A percentile compares a stretch with the other conserved stretches of the same genome.
Evolutionary conservation across 1,140 invertebrate species (phyloP).

Genomic region (Chrysomallon squamiferum): DNA sequence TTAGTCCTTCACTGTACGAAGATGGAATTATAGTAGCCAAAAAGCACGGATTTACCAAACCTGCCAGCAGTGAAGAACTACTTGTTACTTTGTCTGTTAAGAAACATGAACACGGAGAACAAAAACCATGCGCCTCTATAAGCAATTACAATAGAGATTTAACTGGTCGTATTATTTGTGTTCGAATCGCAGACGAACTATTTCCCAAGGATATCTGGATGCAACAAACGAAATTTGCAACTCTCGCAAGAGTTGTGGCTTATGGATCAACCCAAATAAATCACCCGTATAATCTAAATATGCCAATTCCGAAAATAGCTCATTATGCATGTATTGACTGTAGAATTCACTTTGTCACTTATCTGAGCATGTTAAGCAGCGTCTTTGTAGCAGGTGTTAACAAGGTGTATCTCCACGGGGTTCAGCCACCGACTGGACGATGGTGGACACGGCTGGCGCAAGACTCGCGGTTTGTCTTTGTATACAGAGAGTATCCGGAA

Average conservation of each 20-base stretch:
- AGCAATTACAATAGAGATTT: slow-evolving; percentile 20
- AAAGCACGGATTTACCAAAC: slow-evolving; percentile 23
- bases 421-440: slow-evolving; percentile 23
- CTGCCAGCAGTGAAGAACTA: slow-evolving; percentile 21
- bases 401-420: slow-evolving; percentile 33
- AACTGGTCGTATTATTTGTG: slow-evolving; percentile 22
- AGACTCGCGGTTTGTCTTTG: slow-evolving; percentile 23
- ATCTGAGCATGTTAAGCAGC: slow-evolving; percentile 25
- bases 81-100: slow-evolving; percentile 18
- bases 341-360: slow-evolving; percentile 23
- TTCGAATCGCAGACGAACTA: slow-evolving; percentile 16
- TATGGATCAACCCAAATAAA: slow-evolving; percentile 13
- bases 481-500: slow-evolving; percentile 33
- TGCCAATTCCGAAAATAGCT: slow-evolving; percentile 24
- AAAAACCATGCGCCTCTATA: slow-evolving; percentile 23
- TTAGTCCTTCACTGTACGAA: slow-evolving; percentile 12
- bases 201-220: slow-evolving; percentile 28
- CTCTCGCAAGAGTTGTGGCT: slow-evolving; percentile 17
- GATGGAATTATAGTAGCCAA: slow-evolving; percentile 33
- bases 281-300: slow-evolving; percentile 10
- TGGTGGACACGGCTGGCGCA: slow-evolving; percentile 26
- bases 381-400: slow-evolving; percentile 29
- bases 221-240: slow-evolving; percentile 14
- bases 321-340: slow-evolving; percentile 33
- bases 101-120: slow-evolving; percentile 18